A percentile compares a stretch with the other conserved stretches of the same genome.
Evolutionary conservation across 2,888 invertebrate species (phyloP).

Genomic region (Plebejus melissa): DNA sequence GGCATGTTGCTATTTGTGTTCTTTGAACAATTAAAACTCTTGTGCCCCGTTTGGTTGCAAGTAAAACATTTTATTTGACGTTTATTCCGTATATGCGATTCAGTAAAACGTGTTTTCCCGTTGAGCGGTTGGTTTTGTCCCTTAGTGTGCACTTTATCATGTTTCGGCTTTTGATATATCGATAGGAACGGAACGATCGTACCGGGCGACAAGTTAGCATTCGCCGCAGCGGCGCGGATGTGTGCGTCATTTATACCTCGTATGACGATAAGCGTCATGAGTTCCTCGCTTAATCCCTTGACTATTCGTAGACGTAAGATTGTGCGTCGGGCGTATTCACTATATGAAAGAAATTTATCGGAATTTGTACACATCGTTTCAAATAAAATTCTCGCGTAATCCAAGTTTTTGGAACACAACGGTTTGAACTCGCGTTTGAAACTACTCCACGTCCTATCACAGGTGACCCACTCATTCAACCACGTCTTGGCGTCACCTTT

Average conservation of each 20-base stretch:
- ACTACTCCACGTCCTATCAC: conserved; percentile 28
- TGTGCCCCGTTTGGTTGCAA: conserved; percentile 3
- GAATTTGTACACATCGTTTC: conserved; percentile 33
- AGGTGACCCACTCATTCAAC: conserved; percentile 29
- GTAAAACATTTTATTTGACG: not conserved
- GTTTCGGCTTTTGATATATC: conserved; percentile 27
- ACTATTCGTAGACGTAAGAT: conserved; percentile 31
- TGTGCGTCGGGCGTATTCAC: conserved; percentile 32
- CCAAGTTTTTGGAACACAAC: conserved; percentile 32
- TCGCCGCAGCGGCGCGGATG: conserved; percentile 25
- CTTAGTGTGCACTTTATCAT: not conserved
- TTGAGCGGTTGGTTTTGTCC: not conserved
- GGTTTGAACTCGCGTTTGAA: conserved; percentile 31
- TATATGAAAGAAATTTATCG: conserved; percentile 29
- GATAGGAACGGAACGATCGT: conserved; percentile 29
- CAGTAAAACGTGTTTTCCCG: not conserved
- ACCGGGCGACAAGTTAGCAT: conserved; percentile 19
- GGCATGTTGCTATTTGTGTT: not conserved
- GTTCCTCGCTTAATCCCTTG: conserved; percentile 28
- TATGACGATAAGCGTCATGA: conserved; percentile 26
- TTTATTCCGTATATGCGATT: no score
- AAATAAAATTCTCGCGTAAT: conserved; percentile 33
- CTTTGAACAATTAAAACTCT: conserved; percentile 4
- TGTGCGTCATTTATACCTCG: conserved; percentile 23
- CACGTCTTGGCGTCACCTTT: conserved; percentile 28